phyloP scores from a whole-genome alignment of 2,797 vertebrate species.

The Morus bassanus region DNA sequence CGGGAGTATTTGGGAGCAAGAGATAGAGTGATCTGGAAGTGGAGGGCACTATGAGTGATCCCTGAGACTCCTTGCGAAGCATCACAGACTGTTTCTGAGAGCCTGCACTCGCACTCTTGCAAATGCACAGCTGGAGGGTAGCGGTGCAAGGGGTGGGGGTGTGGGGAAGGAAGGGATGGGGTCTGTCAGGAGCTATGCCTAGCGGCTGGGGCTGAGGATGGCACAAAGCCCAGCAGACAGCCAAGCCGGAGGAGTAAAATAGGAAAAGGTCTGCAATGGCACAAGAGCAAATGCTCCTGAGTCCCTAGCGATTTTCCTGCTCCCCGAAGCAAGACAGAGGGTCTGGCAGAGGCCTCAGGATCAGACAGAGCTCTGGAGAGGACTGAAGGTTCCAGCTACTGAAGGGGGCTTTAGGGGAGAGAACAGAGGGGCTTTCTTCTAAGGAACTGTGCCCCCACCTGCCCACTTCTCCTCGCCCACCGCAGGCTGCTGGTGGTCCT shows the following conservation, averaged over 20 bases:
- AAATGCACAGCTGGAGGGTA: neutral
- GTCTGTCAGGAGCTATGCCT: rapidly evolving
- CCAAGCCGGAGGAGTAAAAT: neutral
- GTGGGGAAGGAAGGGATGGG: neutral
- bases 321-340: neutral
- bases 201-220: neutral
- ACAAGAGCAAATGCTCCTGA: neutral
- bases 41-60: neutral
- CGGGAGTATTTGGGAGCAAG: neutral
- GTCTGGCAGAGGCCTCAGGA: neutral
- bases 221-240: neutral
- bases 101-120: neutral
- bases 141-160: neutral
- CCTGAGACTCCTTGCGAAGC: neutral
- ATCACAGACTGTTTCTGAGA: rapidly evolving
- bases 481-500: neutral
- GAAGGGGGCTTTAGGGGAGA: neutral
- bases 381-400: neutral
- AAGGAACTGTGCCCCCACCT: neutral
- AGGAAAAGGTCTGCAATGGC: neutral
- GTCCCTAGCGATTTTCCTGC: neutral
- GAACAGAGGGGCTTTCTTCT: neutral
- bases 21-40: neutral
- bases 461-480: neutral
- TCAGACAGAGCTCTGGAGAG: neutral